Conservation (phyloP, 1,140 invertebrate genomes). For the Calliphora vicina region DNA sequence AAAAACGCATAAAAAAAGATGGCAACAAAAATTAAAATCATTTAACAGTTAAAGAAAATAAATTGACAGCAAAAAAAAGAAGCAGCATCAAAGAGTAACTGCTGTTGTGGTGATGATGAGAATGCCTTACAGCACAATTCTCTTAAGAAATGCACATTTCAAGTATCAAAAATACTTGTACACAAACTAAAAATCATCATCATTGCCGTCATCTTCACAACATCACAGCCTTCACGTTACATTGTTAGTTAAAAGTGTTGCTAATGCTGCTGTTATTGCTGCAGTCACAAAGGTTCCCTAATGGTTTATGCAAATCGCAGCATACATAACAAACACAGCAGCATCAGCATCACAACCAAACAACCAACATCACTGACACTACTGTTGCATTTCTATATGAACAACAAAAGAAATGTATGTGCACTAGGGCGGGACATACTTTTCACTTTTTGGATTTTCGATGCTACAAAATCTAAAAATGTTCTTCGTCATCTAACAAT, state of each 20-base stretch:
- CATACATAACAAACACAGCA: background rate
- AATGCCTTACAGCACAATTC: slow-evolving; percentile 12
- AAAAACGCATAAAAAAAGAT: slow-evolving; percentile 24
- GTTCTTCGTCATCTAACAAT: too few relatives aligned
- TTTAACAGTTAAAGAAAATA: slow-evolving; percentile 21
- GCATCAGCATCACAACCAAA: background rate
- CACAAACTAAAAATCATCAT: background rate
- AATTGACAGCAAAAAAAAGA: background rate
- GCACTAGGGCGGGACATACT: too few relatives aligned
- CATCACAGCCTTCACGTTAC: background rate
- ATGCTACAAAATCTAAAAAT: too few relatives aligned
- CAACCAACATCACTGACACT: background rate
- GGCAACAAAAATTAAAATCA: slow-evolving; percentile 16
- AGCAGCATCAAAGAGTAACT: background rate
- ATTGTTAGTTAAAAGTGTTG: slow-evolving; percentile 32
- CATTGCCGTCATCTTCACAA: background rate
- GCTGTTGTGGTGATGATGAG: background rate
- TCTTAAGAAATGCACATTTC: slow-evolving; percentile 4
- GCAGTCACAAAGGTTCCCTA: slow-evolving; percentile 32
- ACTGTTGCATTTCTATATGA: too few relatives aligned
- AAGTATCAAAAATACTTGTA: background rate
- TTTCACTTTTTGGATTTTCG: too few relatives aligned
- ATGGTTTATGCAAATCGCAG: slow-evolving; percentile 30
- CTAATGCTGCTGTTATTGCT: slow-evolving; percentile 34
- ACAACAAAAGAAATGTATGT: too few relatives aligned